A percentile compares a stretch with the other conserved stretches of the same genome.
phyloP scores from a whole-genome alignment of 1,140 invertebrate genomes.

The Globodera rostochiensis region DNA sequence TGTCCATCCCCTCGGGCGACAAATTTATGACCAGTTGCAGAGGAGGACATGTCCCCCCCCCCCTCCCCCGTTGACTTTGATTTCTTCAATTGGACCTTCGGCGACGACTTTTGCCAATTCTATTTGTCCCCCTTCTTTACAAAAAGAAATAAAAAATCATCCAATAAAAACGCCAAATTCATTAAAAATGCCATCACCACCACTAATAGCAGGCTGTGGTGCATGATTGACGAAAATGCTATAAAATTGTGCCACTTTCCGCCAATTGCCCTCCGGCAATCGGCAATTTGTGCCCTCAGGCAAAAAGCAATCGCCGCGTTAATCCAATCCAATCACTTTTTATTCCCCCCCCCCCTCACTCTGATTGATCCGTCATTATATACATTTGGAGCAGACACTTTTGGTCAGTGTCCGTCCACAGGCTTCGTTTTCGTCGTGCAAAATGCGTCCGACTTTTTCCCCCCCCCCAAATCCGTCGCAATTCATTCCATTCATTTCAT shows the following conservation, averaged over 20 bases:
- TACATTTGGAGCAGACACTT: neutral
- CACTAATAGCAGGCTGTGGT: neutral
- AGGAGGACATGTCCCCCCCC: neutral
- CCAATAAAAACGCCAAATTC: too few relatives aligned
- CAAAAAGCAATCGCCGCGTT: neutral
- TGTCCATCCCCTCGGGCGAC: neutral
- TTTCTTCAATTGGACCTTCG: neutral
- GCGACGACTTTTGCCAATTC: neutral
- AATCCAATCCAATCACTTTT: neutral
- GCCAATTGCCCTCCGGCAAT: neutral
- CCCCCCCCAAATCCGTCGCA: too few relatives aligned
- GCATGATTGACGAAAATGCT: neutral
- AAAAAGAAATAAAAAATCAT: too few relatives aligned
- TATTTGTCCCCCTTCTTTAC: neutral
- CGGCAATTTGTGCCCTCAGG: neutral
- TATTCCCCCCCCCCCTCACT: neutral
- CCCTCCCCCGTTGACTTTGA: neutral
- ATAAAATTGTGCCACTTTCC: neutral
- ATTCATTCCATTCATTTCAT: neutral
- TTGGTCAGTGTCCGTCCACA: neutral
- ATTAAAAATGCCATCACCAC: too few relatives aligned
- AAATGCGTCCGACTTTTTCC: neutral
- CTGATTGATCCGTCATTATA: neutral
- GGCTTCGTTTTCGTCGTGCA: neutral
- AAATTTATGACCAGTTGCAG: neutral